A percentile compares a stretch with the other conserved stretches of the same genome.
Evolutionary conservation across 1,140 invertebrate species (phyloP).

Genomic region (Trichogramma pretiosum): DNA sequence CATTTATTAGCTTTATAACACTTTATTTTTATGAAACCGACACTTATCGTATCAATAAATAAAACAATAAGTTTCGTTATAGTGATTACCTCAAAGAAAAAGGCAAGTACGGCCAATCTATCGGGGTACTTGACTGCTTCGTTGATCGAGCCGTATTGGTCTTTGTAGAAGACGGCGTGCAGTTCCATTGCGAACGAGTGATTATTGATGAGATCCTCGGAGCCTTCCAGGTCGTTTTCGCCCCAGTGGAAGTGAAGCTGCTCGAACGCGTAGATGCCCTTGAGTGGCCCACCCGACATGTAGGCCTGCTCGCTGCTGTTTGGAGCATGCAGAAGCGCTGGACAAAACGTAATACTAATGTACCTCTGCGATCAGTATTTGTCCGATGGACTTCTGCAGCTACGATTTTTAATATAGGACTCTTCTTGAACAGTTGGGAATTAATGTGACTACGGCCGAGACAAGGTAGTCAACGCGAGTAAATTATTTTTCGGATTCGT

Average conservation of each 20-base stretch:
- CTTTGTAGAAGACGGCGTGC: slow-evolving; percentile 80
- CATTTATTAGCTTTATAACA: too few relatives aligned
- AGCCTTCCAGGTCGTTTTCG: slow-evolving; percentile 67
- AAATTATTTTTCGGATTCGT: too few relatives aligned
- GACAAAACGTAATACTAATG: too few relatives aligned
- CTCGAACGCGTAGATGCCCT: slow-evolving; percentile 60
- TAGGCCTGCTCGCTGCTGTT: slow-evolving; percentile 45
- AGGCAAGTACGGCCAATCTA: slow-evolving; percentile 77
- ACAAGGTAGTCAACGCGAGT: too few relatives aligned
- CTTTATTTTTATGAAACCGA: too few relatives aligned
- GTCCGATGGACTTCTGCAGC: too few relatives aligned
- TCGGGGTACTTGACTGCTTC: slow-evolving; percentile 58
- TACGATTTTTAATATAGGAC: not conserved
- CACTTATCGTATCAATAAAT: too few relatives aligned
- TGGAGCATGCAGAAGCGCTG: slow-evolving; percentile 42
- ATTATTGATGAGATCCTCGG: slow-evolving; percentile 80
- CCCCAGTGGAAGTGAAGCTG: slow-evolving; percentile 83
- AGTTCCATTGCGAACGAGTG: slow-evolving; percentile 61
- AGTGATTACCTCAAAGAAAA: slow-evolving; percentile 65
- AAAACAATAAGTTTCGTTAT: too few relatives aligned
- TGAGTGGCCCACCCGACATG: slow-evolving; percentile 61
- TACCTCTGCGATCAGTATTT: too few relatives aligned
- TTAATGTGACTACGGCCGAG: too few relatives aligned
- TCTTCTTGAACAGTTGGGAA: too few relatives aligned
- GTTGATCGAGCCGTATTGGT: slow-evolving; percentile 52